Conservation (phyloP, 37 sponge, comb jelly and placozoan genomes). For the Diacarnus erythraeanus region DNA sequence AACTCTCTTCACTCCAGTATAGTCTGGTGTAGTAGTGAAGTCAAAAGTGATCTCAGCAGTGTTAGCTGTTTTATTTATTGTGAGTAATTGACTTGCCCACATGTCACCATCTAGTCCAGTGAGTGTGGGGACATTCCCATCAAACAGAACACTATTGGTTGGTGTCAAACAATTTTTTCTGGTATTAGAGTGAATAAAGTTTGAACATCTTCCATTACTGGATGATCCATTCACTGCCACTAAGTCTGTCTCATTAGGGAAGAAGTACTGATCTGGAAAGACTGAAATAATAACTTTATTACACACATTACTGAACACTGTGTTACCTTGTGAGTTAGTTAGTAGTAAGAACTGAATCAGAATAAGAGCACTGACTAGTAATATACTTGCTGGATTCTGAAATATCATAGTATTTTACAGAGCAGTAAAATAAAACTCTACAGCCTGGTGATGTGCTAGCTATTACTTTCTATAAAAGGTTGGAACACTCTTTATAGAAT, state of each 20-base stretch:
- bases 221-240: neutral
- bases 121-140: neutral
- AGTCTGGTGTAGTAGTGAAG: neutral
- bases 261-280: neutral
- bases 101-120: neutral
- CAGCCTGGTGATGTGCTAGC: no score
- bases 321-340: no score
- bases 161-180: neutral
- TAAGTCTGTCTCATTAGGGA: neutral
- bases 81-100: neutral
- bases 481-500: no score
- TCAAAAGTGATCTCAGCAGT: neutral
- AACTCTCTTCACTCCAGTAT: neutral
- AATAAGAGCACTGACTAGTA: no score
- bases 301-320: no score
- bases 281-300: neutral
- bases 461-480: no score
- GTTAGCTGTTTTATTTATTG: neutral
- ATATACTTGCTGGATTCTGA: no score
- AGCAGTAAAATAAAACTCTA: no score
- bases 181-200: neutral
- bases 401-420: no score
- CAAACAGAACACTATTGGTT: neutral
- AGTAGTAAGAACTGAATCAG: no score
- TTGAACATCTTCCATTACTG: neutral